Evolutionary conservation across 2,888 invertebrate species (phyloP).

Genomic region (Synergus gifuensis): DNA sequence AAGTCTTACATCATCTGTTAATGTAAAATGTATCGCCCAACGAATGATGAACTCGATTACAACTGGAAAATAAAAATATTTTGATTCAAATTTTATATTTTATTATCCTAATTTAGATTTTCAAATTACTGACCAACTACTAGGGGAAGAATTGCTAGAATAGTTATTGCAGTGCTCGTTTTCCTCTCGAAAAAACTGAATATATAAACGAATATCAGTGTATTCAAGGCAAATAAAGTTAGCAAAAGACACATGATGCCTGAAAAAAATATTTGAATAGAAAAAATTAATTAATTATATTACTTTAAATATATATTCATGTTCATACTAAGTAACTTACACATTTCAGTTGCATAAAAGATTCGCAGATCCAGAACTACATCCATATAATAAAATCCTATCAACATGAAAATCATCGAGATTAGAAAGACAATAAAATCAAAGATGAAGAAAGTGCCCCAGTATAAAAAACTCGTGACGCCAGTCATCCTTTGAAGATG

Average conservation of each 20-base stretch:
- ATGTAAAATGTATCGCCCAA: neutral
- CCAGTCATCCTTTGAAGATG: conserved; percentile 85
- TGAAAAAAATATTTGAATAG: conserved; percentile 49
- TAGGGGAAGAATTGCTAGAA: conserved; percentile 51
- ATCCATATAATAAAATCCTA: conserved; percentile 65
- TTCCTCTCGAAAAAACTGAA: conserved; percentile 70
- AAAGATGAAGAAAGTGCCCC: conserved; percentile 81
- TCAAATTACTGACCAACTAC: conserved; percentile 1
- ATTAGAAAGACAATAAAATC: conserved; percentile 79
- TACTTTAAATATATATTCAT: neutral
- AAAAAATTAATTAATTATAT: neutral
- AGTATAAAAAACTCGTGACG: conserved; percentile 81
- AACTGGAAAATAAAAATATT: conserved; percentile 9
- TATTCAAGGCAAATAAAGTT: conserved; percentile 84
- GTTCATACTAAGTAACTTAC: conserved; percentile 62
- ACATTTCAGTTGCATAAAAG: conserved; percentile 76
- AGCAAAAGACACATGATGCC: conserved; percentile 83
- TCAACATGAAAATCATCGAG: conserved; percentile 62
- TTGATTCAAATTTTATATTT: neutral
- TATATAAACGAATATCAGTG: conserved; percentile 73
- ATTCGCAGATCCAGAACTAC: conserved; percentile 60
- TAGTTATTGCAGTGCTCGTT: conserved; percentile 60
- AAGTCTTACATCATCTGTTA: neutral
- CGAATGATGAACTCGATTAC: neutral
- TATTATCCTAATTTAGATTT: neutral